Conservation (phyloP, 2,113 vertebrate genomes). For the Formicarius rufipectus region DNA sequence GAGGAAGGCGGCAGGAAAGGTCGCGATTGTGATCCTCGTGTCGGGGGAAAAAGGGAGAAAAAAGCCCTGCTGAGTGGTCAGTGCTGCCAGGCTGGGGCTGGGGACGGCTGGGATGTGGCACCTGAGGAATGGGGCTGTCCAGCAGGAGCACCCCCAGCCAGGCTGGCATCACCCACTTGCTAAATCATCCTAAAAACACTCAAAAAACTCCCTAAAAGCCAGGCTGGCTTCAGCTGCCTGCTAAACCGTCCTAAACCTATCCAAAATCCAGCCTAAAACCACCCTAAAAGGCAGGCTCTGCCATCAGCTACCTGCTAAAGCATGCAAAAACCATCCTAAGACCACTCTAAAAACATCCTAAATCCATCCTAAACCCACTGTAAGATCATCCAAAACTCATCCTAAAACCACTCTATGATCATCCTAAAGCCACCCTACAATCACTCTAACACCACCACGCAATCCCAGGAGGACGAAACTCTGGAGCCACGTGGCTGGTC, state of each 20-base stretch:
- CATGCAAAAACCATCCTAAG: background rate
- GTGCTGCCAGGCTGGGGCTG: accelerated
- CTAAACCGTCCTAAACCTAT: background rate
- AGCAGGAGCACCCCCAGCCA: background rate
- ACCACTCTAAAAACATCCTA: background rate
- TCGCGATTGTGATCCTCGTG: background rate
- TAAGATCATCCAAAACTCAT: background rate
- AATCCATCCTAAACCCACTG: background rate
- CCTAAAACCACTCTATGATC: background rate
- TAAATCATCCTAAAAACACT: background rate
- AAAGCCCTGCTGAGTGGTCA: background rate
- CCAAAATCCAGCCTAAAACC: background rate
- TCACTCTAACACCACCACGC: background rate
- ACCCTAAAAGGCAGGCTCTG: background rate
- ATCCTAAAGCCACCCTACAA: background rate
- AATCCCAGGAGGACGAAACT: background rate
- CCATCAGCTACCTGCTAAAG: background rate
- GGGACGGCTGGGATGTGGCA: background rate
- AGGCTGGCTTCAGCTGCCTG: background rate
- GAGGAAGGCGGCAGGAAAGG: slow-evolving; percentile 38
- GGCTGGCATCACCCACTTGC: background rate
- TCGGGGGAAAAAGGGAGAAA: accelerated
- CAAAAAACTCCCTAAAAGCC: background rate
- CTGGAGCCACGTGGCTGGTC: accelerated
- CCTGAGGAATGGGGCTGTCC: accelerated